These are phyloP conservation scores for Aquatica leii DNA, from an alignment of 2,888 invertebrate genomes.

Conservation along the genomic window DNA sequence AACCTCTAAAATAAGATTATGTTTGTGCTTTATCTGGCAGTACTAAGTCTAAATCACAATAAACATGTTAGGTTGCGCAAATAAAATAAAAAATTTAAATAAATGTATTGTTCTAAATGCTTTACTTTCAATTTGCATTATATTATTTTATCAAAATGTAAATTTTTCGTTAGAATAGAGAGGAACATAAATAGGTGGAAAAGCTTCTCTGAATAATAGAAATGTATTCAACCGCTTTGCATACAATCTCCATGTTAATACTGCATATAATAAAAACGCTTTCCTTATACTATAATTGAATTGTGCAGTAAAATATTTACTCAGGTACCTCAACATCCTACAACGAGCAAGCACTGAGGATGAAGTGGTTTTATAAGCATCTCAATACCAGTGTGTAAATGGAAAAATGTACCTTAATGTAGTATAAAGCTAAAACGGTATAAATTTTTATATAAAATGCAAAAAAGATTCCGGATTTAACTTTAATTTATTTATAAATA, in stretches of 20 bases:
- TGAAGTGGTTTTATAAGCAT: constrained; percentile 1
- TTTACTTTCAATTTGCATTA: constrained; percentile 9
- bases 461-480: no score
- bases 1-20: no score
- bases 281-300: constrained; percentile 10
- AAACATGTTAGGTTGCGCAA: background rate
- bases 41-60: no score
- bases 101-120: constrained; percentile 2
- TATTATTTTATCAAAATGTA: constrained; percentile 12
- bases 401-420: no score
- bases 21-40: no score
- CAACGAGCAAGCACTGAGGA: constrained; percentile 3
- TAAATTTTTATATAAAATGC: no score
- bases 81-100: background rate
- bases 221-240: constrained; percentile 10
- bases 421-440: no score
- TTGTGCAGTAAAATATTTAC: constrained; percentile 9
- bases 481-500: no score
- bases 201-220: constrained; percentile 8
- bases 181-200: background rate
- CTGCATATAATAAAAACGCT: background rate
- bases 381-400: no score
- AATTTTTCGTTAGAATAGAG: constrained; percentile 7
- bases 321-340: background rate
- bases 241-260: constrained; percentile 14